Evolutionary conservation across 1,140 invertebrate species (phyloP), one percentile per base, ranked within the genome.

Genomic region (Drosophila mauritiana): DNA sequence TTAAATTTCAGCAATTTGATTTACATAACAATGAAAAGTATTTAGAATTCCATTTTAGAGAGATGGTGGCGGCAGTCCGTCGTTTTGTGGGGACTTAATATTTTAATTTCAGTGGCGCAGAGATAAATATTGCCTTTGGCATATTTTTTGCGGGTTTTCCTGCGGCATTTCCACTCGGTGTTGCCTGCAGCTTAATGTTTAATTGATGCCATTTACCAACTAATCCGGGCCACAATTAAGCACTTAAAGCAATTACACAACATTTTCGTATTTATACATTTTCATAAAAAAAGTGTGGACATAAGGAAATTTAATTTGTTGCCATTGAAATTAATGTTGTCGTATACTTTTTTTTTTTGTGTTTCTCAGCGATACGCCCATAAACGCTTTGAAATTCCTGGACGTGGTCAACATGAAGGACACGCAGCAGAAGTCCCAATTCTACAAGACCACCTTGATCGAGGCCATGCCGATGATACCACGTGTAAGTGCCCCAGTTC

Each of bases 361-460:
- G n/a, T 40, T 86, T 94, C 95, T 93, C 91, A 97, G 96, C 78
- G 97, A 98, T 94, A 95, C 96, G 27, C 95, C 96, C 4, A 96
- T 98, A 34, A 95, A 97, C 73, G 97, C 97, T 6, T 93, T 99
- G 55, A 98, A 99, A 93, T 97, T 96, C 84, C 93, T 99, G 43
- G 98, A 99, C 92, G 96, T 97, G 17, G 97, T 98, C 77, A 97
- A 96, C 82, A 97, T 98, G 96, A 98, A 98, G 93, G 97, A 98
- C 92, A 95, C 96, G 13, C 94, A 94, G 48, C 96, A 98, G 88
- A 98, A 98, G 92, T 94, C 95, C 13, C 96, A 98, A 89, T 98
- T 98, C 93, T 99, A 98, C 93, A 95, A 96, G 72, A 96, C 94
- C 61, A 96, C 95, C 2, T 94, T 99, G 36, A 96, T 96, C 91